Conservation (phyloP, 2,797 vertebrate species). For the Oreochromis mossambicus region DNA sequence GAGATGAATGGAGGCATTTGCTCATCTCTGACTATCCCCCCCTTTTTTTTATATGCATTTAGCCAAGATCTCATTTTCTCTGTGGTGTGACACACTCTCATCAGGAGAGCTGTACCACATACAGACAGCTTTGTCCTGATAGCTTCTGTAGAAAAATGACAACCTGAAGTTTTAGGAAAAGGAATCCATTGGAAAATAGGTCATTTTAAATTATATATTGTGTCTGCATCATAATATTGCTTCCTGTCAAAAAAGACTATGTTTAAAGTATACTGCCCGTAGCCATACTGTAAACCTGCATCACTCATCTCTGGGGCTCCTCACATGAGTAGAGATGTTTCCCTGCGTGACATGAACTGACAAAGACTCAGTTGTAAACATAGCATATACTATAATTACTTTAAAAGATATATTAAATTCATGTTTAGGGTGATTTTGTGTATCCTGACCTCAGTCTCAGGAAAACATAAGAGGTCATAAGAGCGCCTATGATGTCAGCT, state of each 20-base stretch:
- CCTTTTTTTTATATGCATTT: slow-evolving; percentile 1
- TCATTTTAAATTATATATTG: slow-evolving; percentile 22
- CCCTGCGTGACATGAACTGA: not conserved
- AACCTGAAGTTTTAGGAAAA: slow-evolving; percentile 5
- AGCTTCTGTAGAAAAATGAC: slow-evolving; percentile 13
- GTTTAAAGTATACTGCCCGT: not conserved
- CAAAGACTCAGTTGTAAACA: not conserved
- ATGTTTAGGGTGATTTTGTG: not conserved
- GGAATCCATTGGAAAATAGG: slow-evolving; percentile 27
- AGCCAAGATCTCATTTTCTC: slow-evolving; percentile 27
- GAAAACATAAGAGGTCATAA: not conserved
- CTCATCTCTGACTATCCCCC: slow-evolving; percentile 2
- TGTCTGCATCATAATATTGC: not conserved
- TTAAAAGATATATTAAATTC: not conserved
- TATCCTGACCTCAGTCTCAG: not conserved
- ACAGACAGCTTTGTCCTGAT: slow-evolving; percentile 8
- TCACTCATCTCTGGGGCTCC: not conserved
- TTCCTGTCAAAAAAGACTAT: not conserved
- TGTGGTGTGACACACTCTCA: not conserved
- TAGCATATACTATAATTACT: not conserved
- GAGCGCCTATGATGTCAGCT: not conserved
- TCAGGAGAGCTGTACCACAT: not conserved
- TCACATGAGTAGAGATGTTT: not conserved
- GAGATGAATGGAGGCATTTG: slow-evolving; percentile 30
- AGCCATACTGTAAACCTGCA: not conserved